Percentiles rank a stretch among this genome's conserved stretches.
phyloP scores from a whole-genome alignment of 2,797 vertebrate species.

The Vipera ursinii region DNA sequence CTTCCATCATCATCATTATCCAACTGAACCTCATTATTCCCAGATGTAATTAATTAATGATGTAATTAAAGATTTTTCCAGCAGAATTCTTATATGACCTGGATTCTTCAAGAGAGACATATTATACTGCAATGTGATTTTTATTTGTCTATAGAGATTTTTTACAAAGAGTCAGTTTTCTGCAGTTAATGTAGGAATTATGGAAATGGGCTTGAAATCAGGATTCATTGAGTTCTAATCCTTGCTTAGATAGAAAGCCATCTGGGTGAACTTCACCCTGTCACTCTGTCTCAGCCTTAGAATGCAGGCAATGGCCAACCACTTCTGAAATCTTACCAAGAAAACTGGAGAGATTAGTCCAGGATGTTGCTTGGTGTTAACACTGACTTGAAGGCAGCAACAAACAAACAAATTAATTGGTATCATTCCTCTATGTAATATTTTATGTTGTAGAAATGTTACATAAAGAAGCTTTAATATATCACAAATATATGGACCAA shows the following conservation, averaged over 20 bases:
- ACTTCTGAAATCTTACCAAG: neutral
- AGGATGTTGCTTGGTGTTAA: neutral
- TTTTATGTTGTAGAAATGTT: neutral
- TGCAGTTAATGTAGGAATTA: neutral
- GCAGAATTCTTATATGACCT: neutral
- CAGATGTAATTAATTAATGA: neutral
- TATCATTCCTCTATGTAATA: neutral
- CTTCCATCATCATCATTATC: neutral
- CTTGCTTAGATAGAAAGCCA: neutral
- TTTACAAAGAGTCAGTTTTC: neutral
- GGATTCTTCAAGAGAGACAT: neutral
- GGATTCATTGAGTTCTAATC: neutral
- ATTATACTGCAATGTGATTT: neutral
- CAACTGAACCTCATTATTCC: neutral
- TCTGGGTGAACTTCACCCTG: neutral
- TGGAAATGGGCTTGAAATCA: neutral
- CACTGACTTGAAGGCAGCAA: neutral
- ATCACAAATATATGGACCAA: neutral
- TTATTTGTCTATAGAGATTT: neutral
- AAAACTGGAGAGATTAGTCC: neutral
- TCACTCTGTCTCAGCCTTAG: neutral
- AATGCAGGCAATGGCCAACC: neutral
- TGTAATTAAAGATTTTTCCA: neutral
- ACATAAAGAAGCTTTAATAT: neutral
- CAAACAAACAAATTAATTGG: neutral